Evolutionary conservation across 2,888 invertebrate species (phyloP).

Genomic region (Eupeodes luniger): DNA sequence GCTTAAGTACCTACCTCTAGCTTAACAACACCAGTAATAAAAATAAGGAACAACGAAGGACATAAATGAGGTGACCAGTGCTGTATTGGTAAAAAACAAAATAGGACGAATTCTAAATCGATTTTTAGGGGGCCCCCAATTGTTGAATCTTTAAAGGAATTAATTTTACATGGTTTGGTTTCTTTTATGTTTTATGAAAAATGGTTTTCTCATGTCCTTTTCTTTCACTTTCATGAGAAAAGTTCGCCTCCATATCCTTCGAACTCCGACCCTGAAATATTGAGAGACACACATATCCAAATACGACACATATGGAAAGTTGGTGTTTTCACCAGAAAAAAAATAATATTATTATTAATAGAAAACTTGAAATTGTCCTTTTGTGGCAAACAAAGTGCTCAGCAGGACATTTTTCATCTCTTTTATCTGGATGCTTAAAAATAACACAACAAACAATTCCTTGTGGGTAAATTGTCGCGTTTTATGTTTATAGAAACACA

Average conservation of each 20-base stretch:
- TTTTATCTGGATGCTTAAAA: conserved; percentile 53
- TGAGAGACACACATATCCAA: conserved; percentile 47
- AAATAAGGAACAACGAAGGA: background rate
- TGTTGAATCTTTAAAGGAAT: background rate
- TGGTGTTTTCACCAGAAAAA: conserved; percentile 12
- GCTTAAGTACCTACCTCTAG: conserved; percentile 22
- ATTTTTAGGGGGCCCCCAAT: background rate
- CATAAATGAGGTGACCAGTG: background rate
- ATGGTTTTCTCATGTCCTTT: too few species aligned
- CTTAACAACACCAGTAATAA: conserved; percentile 18
- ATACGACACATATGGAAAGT: conserved; percentile 42
- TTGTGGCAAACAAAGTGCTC: conserved; percentile 15
- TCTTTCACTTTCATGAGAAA: background rate
- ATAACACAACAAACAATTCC: conserved; percentile 3
- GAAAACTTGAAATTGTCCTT: conserved; percentile 59
- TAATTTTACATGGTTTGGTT: too few species aligned
- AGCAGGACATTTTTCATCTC: conserved; percentile 58
- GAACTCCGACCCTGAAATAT: conserved; percentile 13
- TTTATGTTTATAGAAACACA: conserved; percentile 8
- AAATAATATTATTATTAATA: background rate
- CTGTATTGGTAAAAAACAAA: background rate
- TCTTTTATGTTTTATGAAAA: too few species aligned
- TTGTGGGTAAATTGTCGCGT: conserved; percentile 52
- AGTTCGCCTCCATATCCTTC: background rate
- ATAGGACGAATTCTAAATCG: background rate